These are phyloP conservation scores for Cosmopolites sordidus DNA, from an alignment of 2,888 invertebrate genomes.

Conservation along the genomic window DNA sequence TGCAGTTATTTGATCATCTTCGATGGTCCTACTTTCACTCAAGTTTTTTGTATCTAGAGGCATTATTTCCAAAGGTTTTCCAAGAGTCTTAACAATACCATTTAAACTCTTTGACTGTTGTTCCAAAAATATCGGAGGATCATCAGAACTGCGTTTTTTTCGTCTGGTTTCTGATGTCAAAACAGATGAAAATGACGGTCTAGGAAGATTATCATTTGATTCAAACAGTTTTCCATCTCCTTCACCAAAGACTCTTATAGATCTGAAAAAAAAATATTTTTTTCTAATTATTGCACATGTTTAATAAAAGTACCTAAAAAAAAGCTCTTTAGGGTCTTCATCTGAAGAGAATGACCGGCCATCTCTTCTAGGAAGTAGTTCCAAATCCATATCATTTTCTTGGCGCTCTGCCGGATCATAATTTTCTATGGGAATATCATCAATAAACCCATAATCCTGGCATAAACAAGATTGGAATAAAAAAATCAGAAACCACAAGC, in stretches of 20 bases:
- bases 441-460: constrained; percentile 28
- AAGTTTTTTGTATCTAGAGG: constrained; percentile 30
- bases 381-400: constrained; percentile 34
- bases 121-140: not conserved
- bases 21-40: constrained; percentile 3
- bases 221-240: constrained; percentile 15
- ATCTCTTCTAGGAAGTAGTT: constrained; percentile 32
- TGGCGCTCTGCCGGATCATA: constrained; percentile 30
- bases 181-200: constrained; percentile 8
- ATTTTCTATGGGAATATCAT: constrained; percentile 34
- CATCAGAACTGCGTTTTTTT: constrained; percentile 16
- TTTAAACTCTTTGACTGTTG: constrained; percentile 8
- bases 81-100: constrained; percentile 29
- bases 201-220: constrained; percentile 13
- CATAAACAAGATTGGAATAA: not conserved
- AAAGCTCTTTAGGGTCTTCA: constrained; percentile 30
- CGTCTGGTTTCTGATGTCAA: constrained; percentile 6
- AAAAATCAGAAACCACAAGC: not conserved
- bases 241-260: constrained; percentile 17
- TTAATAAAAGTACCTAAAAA: constrained; percentile 24
- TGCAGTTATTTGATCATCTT: constrained; percentile 11
- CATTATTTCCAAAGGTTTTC: constrained; percentile 36
- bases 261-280: constrained; percentile 8
- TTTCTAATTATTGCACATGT: not conserved
- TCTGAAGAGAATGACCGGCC: constrained; percentile 24